phyloP scores from a whole-genome alignment of 2,113 vertebrate species.

The Chloropsis cyanopogon region DNA sequence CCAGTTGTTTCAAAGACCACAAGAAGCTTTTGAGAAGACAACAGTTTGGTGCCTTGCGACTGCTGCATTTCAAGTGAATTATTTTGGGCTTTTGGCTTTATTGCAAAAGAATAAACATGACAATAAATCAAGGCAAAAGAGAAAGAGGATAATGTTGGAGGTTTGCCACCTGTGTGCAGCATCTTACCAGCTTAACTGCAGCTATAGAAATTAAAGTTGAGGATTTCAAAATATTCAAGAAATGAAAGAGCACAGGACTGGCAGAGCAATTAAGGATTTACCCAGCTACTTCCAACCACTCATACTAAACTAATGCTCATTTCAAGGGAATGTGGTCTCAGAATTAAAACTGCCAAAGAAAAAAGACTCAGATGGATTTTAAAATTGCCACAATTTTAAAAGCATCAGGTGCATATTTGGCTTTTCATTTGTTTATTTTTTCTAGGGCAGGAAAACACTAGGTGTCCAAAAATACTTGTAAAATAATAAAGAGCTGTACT shows the following conservation, averaged over 20 bases:
- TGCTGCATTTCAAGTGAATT: background rate
- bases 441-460: background rate
- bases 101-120: background rate
- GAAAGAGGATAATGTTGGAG: background rate
- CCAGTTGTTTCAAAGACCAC: background rate
- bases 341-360: background rate
- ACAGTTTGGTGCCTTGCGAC: background rate
- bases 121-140: slow-evolving; percentile 3
- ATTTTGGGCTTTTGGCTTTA: background rate
- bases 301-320: background rate
- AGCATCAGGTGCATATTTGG: background rate
- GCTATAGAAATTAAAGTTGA: background rate
- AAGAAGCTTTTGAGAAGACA: background rate
- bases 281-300: background rate
- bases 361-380: background rate
- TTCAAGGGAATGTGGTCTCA: background rate
- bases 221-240: background rate
- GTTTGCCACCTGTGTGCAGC: background rate
- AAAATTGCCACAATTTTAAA: background rate
- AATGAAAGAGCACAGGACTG: background rate
- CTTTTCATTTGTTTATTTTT: background rate
- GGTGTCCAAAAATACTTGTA: background rate
- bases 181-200: background rate
- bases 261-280: background rate
- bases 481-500: background rate